Evolutionary conservation across 2,113 vertebrate genomes (phyloP), one percentile per base, ranked within the genome.

Genomic region (Corythoichthys intestinalis): DNA sequence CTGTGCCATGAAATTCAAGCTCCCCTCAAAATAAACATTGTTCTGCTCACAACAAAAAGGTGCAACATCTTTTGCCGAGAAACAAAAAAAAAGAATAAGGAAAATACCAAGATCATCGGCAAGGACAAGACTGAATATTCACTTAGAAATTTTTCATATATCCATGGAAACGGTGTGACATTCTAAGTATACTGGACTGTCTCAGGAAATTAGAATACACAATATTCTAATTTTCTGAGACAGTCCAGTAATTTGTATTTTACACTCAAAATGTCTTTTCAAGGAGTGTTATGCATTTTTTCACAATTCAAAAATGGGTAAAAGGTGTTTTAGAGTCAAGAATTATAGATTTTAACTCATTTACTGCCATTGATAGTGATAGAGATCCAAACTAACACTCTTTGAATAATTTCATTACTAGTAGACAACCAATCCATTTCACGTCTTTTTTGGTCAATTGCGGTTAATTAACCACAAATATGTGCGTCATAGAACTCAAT

Each of bases 1-100:
- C 72, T 58, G 39, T 49, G 65, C 39, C 17, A 37, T 53, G 63
- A 81, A 73, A 78, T 8, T 17, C 15, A 34, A 34, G 44, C 11
- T 12, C 11, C 28, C 44, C 20, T 34, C 12, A 28, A 62, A 63
- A 46, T 63, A 47, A 63, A 63, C 44, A 28, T 63, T 34, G 59
- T 62, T 62, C 44, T 46, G 53, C 59, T 28, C 17, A 20, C 9
- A 44, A 44, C 17, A n/a, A 44, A 62, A 56, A 53, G 50, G 50
- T 44, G 50, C n/a, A 35, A 57, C 34, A 4, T 28, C 54, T 11
- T 63, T 61, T 11, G n/a, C n/a, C 3, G 14, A 34, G 61, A 17
- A 46, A 56, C 54, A 44, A 62, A 46, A 44, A 62, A 4, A 17
- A 46, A 11, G 20, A 44, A 20, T 12, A 37, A 13, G 56, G 4